Evolutionary conservation across 2,797 vertebrate genomes (phyloP).

Genomic region (Gymnoscopelus braueri): DNA sequence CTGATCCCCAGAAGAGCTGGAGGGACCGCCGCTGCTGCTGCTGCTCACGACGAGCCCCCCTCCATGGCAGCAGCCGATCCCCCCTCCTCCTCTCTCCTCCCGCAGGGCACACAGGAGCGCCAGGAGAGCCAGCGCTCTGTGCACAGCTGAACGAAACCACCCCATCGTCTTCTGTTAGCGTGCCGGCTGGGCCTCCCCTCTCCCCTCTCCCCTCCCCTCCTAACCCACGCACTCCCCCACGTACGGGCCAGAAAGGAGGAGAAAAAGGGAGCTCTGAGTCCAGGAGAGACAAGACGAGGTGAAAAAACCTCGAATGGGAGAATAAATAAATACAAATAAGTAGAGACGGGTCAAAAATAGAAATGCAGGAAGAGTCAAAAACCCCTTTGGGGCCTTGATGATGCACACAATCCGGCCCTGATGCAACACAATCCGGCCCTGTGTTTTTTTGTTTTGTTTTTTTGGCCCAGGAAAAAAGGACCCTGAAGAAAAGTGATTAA

Average conservation of each 20-base stretch:
- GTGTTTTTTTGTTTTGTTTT: constrained; percentile 61
- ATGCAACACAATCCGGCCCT: constrained; percentile 61
- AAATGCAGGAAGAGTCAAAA: neutral
- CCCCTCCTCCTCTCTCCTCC: constrained; percentile 82
- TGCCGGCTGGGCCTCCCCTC: constrained; percentile 43
- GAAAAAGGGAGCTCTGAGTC: constrained; percentile 27
- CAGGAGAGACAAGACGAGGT: too few relatives aligned
- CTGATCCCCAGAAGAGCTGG: constrained; percentile 75
- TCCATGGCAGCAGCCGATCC: too few relatives aligned
- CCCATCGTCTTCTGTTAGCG: constrained; percentile 80
- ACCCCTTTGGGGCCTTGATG: constrained; percentile 26
- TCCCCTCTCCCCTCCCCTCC: neutral
- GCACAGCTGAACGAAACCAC: constrained; percentile 77
- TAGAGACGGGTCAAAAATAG: too few relatives aligned
- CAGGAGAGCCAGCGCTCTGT: constrained; percentile 81
- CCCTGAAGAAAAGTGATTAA: too few relatives aligned
- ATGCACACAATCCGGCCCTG: constrained; percentile 34
- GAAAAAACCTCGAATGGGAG: too few relatives aligned
- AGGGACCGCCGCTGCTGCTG: constrained; percentile 45
- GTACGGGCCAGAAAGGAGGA: too few relatives aligned
- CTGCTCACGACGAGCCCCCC: too few relatives aligned
- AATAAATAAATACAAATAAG: too few relatives aligned
- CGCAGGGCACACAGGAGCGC: constrained; percentile 85
- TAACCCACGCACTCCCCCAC: too few relatives aligned
- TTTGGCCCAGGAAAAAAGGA: neutral